phyloP scores from a whole-genome alignment of 2,888 invertebrate species.

The Adelognathus sp. region DNA sequence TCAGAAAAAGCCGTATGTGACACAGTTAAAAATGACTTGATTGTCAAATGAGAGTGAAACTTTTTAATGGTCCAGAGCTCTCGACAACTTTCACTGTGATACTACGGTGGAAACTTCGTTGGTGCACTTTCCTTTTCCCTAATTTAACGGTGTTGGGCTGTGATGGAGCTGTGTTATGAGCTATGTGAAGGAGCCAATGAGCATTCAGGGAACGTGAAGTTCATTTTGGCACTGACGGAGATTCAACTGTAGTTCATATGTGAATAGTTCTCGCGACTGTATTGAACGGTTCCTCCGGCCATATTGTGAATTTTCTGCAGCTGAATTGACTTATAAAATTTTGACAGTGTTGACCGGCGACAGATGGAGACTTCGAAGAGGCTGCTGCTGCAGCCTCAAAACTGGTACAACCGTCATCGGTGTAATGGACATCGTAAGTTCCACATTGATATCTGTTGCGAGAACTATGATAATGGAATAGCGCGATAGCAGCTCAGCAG shows the following conservation, averaged over 20 bases:
- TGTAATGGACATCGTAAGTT: not conserved
- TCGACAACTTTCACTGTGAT: not conserved
- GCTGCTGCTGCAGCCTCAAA: slow-evolving; percentile 14
- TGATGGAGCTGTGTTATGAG: no score
- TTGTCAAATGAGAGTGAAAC: not conserved
- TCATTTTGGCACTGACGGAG: no score
- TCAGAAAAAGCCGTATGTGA: not conserved
- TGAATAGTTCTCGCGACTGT: no score
- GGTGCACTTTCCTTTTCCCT: not conserved
- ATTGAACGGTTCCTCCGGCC: no score
- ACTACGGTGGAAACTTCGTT: not conserved
- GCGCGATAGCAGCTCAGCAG: not conserved
- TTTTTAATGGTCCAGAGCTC: not conserved
- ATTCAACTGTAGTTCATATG: no score
- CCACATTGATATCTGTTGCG: not conserved
- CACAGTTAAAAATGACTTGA: not conserved
- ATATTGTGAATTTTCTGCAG: not conserved
- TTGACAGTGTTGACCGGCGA: not conserved
- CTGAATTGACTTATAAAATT: not conserved
- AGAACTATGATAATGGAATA: not conserved
- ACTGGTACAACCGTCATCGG: not conserved
- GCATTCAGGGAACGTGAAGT: no score
- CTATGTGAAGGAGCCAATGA: no score
- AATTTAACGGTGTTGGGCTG: no score
- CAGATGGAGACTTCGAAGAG: not conserved